Conservation (phyloP, 2,113 vertebrate species). For the Mugil cephalus region DNA sequence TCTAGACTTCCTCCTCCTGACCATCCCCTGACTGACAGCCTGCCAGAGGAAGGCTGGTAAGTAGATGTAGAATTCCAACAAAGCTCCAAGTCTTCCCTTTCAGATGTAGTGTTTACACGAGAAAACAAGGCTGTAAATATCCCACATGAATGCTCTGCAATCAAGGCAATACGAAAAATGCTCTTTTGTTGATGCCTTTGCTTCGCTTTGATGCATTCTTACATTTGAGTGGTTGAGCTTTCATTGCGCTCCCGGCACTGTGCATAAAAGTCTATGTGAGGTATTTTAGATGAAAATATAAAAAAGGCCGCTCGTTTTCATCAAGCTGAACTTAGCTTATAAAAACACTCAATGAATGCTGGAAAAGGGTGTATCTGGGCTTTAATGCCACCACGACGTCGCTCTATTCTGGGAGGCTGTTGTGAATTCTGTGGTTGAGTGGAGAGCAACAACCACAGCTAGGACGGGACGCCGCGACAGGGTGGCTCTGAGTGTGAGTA, state of each 20-base stretch:
- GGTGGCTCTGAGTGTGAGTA: slow-evolving; percentile 59
- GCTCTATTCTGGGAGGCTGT: slow-evolving; percentile 81
- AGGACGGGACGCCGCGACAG: slow-evolving; percentile 67
- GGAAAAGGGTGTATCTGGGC: slow-evolving; percentile 76
- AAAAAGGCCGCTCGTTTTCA: slow-evolving; percentile 60
- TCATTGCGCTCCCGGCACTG: slow-evolving; percentile 47
- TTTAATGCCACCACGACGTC: slow-evolving; percentile 64
- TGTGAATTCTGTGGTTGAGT: slow-evolving; percentile 80
- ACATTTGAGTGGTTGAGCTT: slow-evolving; percentile 40
- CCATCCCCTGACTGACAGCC: slow-evolving; percentile 48
- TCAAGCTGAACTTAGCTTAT: slow-evolving; percentile 56
- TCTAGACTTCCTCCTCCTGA: slow-evolving; percentile 56
- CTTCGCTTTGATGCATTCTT: slow-evolving; percentile 62
- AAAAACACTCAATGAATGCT: slow-evolving; percentile 67
- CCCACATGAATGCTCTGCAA: slow-evolving; percentile 75
- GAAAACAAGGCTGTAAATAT: slow-evolving; percentile 76
- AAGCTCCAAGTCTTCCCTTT: slow-evolving; percentile 62
- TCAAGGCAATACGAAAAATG: slow-evolving; percentile 31
- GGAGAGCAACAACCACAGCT: slow-evolving; percentile 69
- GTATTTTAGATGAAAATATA: slow-evolving; percentile 47
- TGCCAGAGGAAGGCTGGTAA: slow-evolving; percentile 53
- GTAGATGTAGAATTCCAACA: slow-evolving; percentile 80
- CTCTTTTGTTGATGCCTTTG: slow-evolving; percentile 33
- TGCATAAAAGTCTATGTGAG: slow-evolving; percentile 15
- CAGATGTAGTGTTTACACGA: slow-evolving; percentile 76